Percentiles rank a stretch among this genome's conserved stretches.
These are phyloP conservation scores for Eristalinus aeneus DNA, from an alignment of 2,888 invertebrate species.

Conservation along the genomic window DNA sequence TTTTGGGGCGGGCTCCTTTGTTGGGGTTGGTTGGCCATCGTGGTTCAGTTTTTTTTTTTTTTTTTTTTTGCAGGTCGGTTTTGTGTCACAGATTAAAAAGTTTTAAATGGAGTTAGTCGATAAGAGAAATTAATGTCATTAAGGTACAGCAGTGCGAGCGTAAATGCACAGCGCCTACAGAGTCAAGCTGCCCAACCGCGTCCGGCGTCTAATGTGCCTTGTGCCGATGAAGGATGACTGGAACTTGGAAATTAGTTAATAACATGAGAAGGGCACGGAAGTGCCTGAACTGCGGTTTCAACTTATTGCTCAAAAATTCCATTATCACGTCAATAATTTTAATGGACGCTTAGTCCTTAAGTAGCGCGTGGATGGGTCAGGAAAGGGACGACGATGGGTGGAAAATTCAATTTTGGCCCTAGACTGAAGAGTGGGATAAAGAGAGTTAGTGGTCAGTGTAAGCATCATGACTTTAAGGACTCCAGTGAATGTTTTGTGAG, in stretches of 20 bases:
- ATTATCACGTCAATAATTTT: conserved; percentile 42
- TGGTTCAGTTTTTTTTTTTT: conserved; percentile 30
- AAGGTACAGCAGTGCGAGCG: conserved; percentile 54
- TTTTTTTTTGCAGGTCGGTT: conserved; percentile 36
- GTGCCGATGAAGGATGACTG: conserved; percentile 39
- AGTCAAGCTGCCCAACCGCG: not conserved
- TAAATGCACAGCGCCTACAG: not conserved
- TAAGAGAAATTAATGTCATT: conserved; percentile 70
- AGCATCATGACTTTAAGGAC: too few species aligned
- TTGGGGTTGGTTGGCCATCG: conserved; percentile 23
- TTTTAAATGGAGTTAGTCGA: conserved; percentile 71
- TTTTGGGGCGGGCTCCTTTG: conserved; percentile 8
- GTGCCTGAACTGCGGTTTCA: conserved; percentile 3
- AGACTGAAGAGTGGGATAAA: not conserved
- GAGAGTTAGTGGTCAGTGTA: too few species aligned
- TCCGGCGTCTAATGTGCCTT: conserved; percentile 15
- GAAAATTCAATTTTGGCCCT: not conserved
- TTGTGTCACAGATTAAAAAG: conserved; percentile 71
- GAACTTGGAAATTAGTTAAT: conserved; percentile 47
- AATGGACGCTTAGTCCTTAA: conserved; percentile 35
- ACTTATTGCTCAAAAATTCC: conserved; percentile 36
- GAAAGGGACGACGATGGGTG: not conserved
- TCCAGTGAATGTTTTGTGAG: too few species aligned
- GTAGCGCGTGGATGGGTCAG: not conserved
- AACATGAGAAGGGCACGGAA: conserved; percentile 25